Conservation (phyloP, 2,888 invertebrate species). For the Dasypolia templi region DNA sequence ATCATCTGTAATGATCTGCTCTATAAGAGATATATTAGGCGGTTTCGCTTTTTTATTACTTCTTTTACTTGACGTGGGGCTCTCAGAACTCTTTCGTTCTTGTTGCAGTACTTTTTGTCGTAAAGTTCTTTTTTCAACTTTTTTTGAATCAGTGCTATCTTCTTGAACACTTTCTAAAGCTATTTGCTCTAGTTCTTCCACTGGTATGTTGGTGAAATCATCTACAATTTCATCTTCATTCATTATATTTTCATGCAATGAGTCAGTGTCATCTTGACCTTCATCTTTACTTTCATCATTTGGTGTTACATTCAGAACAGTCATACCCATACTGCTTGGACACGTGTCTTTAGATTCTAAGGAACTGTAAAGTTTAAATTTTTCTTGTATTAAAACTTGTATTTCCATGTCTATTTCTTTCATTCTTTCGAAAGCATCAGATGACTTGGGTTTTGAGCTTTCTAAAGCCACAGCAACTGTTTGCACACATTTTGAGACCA, state of each 20-base stretch:
- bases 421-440: slow-evolving; percentile 89
- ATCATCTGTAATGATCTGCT: slow-evolving; percentile 86
- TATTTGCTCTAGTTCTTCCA: slow-evolving; percentile 85
- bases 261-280: slow-evolving; percentile 41
- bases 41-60: slow-evolving; percentile 75
- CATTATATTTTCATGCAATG: slow-evolving; percentile 54
- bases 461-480: slow-evolving; percentile 74
- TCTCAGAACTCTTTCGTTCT: slow-evolving; percentile 73
- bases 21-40: slow-evolving; percentile 85
- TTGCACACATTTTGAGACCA: slow-evolving; percentile 73
- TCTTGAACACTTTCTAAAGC: slow-evolving; percentile 78
- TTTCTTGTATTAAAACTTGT: slow-evolving; percentile 90
- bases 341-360: slow-evolving; percentile 82
- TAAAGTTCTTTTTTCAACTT: slow-evolving; percentile 67
- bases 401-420: slow-evolving; percentile 91
- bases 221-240: slow-evolving; percentile 81
- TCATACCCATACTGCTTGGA: slow-evolving; percentile 81
- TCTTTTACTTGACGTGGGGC: slow-evolving; percentile 73
- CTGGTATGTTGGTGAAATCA: slow-evolving; percentile 83
- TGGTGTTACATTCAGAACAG: slow-evolving; percentile 81
- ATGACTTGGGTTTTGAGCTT: slow-evolving; percentile 67
- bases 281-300: slow-evolving; percentile 60
- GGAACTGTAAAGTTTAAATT: slow-evolving; percentile 90
- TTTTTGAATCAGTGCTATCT: slow-evolving; percentile 59
- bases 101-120: slow-evolving; percentile 70